phyloP scores from a whole-genome alignment of 1,140 invertebrate genomes.

The Conus betulinus region DNA sequence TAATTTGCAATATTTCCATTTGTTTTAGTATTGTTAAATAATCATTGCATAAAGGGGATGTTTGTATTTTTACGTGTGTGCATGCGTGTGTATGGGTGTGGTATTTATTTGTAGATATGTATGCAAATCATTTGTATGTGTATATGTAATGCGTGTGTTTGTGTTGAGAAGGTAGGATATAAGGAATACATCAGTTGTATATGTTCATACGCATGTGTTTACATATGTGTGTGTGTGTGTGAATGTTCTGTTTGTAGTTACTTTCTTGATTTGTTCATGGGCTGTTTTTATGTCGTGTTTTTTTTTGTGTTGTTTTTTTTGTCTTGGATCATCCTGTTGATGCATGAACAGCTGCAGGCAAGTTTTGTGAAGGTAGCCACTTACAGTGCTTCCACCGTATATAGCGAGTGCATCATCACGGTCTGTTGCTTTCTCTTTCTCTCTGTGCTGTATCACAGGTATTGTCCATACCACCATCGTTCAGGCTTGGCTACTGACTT shows the following conservation, averaged over 20 bases:
- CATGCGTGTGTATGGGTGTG: conserved; percentile 8
- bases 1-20: no score
- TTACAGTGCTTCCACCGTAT: no score
- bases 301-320: background rate
- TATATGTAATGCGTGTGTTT: background rate
- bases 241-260: background rate
- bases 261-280: background rate
- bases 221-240: background rate
- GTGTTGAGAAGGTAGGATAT: background rate
- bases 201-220: background rate
- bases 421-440: no score
- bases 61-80: conserved; percentile 8
- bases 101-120: background rate
- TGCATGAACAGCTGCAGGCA: conserved; percentile 10
- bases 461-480: no score
- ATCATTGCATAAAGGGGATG: background rate
- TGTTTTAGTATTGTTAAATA: no score
- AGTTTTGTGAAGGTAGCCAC: background rate
- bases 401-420: no score
- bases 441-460: no score
- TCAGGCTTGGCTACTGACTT: no score
- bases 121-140: background rate
- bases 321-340: background rate
- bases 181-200: background rate
- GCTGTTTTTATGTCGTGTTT: background rate